Evolutionary conservation across 2,888 invertebrate species (phyloP).

Genomic region (Mimachlamys varia): DNA sequence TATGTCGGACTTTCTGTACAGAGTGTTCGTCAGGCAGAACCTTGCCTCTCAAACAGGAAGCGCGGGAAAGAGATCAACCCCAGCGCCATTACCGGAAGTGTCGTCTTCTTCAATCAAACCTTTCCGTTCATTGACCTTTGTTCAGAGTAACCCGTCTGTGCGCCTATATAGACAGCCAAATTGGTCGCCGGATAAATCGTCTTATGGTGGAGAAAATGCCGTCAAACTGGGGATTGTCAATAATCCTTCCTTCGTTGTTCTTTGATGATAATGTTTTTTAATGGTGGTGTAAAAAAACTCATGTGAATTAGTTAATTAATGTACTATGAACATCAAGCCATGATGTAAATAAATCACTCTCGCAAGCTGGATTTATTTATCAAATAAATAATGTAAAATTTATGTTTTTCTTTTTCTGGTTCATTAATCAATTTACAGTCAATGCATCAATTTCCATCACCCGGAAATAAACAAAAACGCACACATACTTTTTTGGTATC

Average conservation of each 20-base stretch:
- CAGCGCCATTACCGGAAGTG: background rate
- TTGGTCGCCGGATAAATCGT: background rate
- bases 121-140: constrained; percentile 23
- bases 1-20: background rate
- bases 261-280: background rate
- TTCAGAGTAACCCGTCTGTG: constrained; percentile 25
- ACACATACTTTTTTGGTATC: too few species aligned
- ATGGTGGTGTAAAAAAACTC: too few species aligned
- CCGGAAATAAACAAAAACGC: too few species aligned
- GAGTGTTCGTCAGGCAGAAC: background rate
- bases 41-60: constrained; percentile 31
- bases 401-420: too few species aligned
- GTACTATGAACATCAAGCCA: too few species aligned
- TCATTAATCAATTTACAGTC: too few species aligned
- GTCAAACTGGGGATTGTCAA: constrained; percentile 1
- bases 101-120: background rate
- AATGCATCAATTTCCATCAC: too few species aligned
- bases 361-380: too few species aligned
- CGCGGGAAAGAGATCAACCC: background rate
- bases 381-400: too few species aligned
- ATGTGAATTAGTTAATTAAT: too few species aligned
- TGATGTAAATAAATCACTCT: too few species aligned
- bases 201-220: background rate
- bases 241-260: background rate
- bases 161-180: background rate